Conservation (phyloP, 2,797 vertebrate species). For the Orestias chungarensis region DNA sequence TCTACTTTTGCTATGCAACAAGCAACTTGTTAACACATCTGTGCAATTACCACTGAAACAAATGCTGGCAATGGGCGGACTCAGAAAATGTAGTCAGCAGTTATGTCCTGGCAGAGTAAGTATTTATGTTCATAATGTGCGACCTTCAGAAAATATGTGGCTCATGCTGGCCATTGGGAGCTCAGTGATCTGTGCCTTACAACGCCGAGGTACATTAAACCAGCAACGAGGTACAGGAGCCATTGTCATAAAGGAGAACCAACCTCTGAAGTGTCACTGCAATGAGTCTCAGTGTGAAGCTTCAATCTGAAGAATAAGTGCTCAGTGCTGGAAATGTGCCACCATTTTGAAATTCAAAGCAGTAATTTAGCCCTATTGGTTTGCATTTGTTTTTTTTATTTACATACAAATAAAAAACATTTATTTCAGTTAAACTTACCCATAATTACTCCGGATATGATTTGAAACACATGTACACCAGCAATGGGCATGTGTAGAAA, state of each 20-base stretch:
- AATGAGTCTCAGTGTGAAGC: constrained; percentile 31
- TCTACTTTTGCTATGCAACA: neutral
- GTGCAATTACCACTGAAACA: constrained; percentile 27
- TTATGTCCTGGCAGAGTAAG: constrained; percentile 42
- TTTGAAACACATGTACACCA: neutral
- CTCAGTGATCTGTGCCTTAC: constrained; percentile 60
- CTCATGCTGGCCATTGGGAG: constrained; percentile 51
- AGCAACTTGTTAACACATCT: constrained; percentile 40
- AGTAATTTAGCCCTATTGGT: too few relatives aligned
- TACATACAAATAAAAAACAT: neutral
- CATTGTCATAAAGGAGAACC: constrained; percentile 54
- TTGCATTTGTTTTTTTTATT: too few relatives aligned
- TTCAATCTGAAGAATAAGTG: constrained; percentile 22
- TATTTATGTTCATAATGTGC: constrained; percentile 61
- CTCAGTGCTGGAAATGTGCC: constrained; percentile 28
- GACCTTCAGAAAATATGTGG: constrained; percentile 58
- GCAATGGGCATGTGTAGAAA: neutral
- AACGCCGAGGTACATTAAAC: constrained; percentile 66
- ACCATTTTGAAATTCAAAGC: constrained; percentile 25
- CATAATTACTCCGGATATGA: neutral
- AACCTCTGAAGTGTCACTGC: constrained; percentile 46
- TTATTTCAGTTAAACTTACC: neutral
- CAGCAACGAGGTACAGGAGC: constrained; percentile 52
- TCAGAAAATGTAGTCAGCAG: constrained; percentile 34
- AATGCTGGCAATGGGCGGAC: constrained; percentile 32